Conservation (phyloP, 1,140 invertebrate genomes). For the Cherax quadricarinatus region DNA sequence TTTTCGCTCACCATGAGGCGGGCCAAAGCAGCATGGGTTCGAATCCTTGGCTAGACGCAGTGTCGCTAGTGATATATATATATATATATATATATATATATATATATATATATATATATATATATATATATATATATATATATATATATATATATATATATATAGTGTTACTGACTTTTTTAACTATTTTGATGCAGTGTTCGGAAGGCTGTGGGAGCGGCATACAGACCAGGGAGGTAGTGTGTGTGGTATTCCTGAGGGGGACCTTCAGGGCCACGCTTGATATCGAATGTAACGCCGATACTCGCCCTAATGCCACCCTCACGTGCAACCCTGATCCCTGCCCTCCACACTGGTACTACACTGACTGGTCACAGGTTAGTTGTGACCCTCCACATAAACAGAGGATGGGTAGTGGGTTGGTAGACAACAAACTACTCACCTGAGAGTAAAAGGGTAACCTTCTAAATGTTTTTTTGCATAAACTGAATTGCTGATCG, state of each 20-base stretch:
- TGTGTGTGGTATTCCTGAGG: conserved; percentile 81
- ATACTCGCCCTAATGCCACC: conserved; percentile 75
- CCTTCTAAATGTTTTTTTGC: too few species aligned
- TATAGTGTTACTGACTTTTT: too few species aligned
- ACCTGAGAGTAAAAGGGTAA: too few species aligned
- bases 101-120: neutral
- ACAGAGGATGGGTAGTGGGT: too few species aligned
- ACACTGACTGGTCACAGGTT: conserved; percentile 79
- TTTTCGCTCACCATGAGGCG: too few species aligned
- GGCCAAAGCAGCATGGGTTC: too few species aligned
- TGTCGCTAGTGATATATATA: too few species aligned
- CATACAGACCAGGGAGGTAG: conserved; percentile 74
- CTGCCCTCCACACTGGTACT: conserved; percentile 77
- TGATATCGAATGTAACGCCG: conserved; percentile 62
- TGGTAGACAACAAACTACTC: too few species aligned
- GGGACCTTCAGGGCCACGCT: conserved; percentile 79
- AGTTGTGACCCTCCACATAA: neutral
- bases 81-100: conserved; percentile 25
- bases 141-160: too few species aligned
- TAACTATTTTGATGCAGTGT: conserved; percentile 59
- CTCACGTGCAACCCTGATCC: conserved; percentile 81
- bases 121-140: neutral
- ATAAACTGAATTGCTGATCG: too few species aligned
- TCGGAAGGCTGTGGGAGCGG: conserved; percentile 75
- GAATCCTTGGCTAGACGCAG: too few species aligned